Evolutionary conservation across 1,140 invertebrate species (phyloP).

Genomic region (Leptopilina clavipes): DNA sequence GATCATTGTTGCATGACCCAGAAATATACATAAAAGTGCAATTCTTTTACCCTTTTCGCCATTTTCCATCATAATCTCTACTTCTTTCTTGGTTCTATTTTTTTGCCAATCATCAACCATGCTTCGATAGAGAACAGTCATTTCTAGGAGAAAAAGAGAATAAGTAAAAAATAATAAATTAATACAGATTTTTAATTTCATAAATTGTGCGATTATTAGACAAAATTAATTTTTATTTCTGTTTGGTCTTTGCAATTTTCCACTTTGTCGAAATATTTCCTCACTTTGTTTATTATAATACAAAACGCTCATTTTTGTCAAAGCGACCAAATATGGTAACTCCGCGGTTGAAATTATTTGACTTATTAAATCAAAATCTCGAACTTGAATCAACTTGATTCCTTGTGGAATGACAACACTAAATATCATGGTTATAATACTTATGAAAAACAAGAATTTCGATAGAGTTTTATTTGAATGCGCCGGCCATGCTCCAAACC

Average conservation of each 20-base stretch:
- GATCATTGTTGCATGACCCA: neutral
- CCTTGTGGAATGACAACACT: conserved; percentile 41
- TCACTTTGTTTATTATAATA: conserved; percentile 37
- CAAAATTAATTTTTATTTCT: too few species aligned
- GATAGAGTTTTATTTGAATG: neutral
- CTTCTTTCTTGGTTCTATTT: neutral
- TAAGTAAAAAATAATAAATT: too few species aligned
- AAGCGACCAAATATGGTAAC: neutral
- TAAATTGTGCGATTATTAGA: too few species aligned
- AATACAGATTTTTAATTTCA: too few species aligned
- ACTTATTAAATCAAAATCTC: conserved; percentile 29
- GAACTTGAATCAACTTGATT: conserved; percentile 7
- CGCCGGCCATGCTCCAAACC: conserved; percentile 18
- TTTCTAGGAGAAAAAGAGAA: neutral
- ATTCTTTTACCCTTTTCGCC: neutral
- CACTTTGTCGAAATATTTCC: too few species aligned
- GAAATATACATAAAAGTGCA: neutral
- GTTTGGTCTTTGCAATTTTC: too few species aligned
- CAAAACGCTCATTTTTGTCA: conserved; percentile 30
- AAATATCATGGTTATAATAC: conserved; percentile 26
- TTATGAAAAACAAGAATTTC: neutral
- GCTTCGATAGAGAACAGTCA: neutral
- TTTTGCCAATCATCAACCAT: neutral
- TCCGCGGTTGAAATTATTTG: conserved; percentile 34
- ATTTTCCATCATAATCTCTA: neutral